These are phyloP conservation scores for Stramonita haemastoma DNA, from an alignment of 2,888 invertebrate genomes.

Conservation along the genomic window DNA sequence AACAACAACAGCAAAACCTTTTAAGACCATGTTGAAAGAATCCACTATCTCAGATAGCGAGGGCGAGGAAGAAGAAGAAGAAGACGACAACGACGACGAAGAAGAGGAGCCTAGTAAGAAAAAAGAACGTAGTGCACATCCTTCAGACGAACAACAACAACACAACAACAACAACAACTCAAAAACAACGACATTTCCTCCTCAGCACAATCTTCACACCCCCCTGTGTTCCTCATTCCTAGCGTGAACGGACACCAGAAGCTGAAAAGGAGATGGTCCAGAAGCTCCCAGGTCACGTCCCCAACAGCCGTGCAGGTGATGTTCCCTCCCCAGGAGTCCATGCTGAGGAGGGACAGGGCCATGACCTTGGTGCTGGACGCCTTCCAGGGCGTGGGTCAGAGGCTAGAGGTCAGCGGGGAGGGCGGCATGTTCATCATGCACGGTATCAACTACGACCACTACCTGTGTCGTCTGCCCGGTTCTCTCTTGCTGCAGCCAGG, in stretches of 20 bases:
- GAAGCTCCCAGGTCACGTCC: neutral
- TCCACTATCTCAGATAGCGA: neutral
- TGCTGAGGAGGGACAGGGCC: constrained; percentile 34
- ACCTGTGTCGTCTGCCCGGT: constrained; percentile 31
- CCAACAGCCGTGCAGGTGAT: neutral
- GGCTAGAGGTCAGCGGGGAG: neutral
- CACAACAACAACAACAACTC: neutral
- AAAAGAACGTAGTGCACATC: neutral
- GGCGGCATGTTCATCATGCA: constrained; percentile 35
- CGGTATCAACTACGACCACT: constrained; percentile 40
- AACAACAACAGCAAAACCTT: neutral
- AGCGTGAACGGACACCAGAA: neutral
- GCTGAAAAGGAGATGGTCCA: neutral
- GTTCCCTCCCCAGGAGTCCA: constrained; percentile 8
- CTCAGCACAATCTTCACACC: neutral
- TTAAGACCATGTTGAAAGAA: neutral
- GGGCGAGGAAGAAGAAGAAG: neutral
- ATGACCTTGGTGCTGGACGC: constrained; percentile 32
- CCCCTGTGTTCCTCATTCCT: neutral
- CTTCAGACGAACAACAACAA: neutral
- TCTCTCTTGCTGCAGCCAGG: neutral
- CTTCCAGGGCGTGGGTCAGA: constrained; percentile 18
- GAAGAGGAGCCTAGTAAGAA: neutral
- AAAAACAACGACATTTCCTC: neutral
- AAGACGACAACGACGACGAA: neutral